Evolutionary conservation across 2,113 vertebrate species (phyloP).

Genomic region (Aepyceros melampus): DNA sequence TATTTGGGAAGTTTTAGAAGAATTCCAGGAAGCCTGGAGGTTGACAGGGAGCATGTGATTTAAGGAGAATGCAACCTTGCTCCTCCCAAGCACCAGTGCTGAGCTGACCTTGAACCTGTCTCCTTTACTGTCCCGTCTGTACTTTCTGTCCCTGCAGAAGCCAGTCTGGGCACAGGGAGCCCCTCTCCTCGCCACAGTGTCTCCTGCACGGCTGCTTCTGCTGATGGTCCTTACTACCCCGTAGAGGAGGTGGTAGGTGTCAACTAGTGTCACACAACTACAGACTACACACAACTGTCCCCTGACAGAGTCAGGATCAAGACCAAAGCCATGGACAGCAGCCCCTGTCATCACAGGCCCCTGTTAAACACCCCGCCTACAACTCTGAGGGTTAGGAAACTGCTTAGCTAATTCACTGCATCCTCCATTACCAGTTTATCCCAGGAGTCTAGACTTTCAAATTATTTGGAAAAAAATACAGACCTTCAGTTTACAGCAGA

Average conservation of each 20-base stretch:
- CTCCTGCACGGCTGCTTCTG: background rate
- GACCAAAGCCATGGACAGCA: background rate
- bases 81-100: background rate
- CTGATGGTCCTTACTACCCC: background rate
- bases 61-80: background rate
- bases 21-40: background rate
- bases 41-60: background rate
- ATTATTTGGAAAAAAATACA: background rate
- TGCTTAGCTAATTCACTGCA: background rate
- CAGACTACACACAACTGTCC: background rate
- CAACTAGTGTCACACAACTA: fast-evolving
- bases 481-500: background rate
- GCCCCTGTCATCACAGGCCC: too few relatives aligned
- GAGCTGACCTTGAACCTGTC: background rate
- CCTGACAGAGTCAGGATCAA: background rate
- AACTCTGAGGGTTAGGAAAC: background rate
- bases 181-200: background rate
- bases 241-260: background rate
- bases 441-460: background rate
- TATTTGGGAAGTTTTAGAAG: background rate
- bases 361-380: background rate
- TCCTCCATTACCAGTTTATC: background rate
- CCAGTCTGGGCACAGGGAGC: background rate
- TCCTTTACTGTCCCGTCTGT: background rate
- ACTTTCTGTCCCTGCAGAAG: background rate